Evolutionary conservation across 2,797 vertebrate genomes (phyloP).

Genomic region (Erpetoichthys calabaricus): DNA sequence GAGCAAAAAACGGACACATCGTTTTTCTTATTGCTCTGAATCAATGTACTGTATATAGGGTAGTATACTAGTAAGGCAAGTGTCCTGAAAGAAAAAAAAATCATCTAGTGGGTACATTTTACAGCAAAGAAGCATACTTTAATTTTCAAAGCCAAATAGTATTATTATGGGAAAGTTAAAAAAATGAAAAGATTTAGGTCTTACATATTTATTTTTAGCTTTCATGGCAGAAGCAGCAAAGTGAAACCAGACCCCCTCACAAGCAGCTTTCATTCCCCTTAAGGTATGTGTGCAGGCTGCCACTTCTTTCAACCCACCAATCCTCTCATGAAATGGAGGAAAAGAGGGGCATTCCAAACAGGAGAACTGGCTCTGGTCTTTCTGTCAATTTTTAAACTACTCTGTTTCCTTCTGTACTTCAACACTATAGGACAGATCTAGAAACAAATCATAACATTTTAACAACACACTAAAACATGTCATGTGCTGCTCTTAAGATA

Average conservation of each 20-base stretch:
- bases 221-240: conserved; percentile 28
- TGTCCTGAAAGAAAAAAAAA: no score
- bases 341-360: conserved; percentile 40
- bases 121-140: no score
- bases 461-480: no score
- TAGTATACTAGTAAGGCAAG: no score
- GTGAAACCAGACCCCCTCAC: conserved; percentile 38
- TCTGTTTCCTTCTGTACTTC: no score
- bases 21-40: no score
- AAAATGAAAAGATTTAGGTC: conserved; percentile 14
- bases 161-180: not conserved
- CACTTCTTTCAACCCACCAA: conserved; percentile 48
- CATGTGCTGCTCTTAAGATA: no score
- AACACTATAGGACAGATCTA: no score
- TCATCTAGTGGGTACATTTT: no score
- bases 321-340: conserved; percentile 42
- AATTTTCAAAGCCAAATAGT: not conserved
- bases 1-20: no score
- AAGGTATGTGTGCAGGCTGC: conserved; percentile 31
- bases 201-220: conserved; percentile 45
- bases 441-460: no score
- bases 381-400: conserved; percentile 18
- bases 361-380: conserved; percentile 36
- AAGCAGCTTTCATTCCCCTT: conserved; percentile 37
- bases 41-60: no score